phyloP scores from a whole-genome alignment of 2,113 vertebrate genomes.

The Fulmarus glacialis region DNA sequence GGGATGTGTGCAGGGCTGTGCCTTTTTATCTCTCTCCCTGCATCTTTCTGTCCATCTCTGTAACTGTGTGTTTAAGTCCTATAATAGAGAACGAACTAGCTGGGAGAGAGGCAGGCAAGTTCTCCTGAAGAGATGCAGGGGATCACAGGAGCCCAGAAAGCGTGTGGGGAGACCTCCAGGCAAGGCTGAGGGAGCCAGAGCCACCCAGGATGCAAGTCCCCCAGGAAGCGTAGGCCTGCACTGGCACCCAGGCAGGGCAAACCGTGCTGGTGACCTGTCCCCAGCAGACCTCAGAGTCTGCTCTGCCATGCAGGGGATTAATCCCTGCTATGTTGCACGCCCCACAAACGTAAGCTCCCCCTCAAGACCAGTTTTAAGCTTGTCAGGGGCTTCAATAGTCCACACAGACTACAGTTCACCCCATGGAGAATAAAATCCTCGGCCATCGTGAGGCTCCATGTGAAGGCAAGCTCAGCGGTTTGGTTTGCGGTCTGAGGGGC shows the following conservation, averaged over 20 bases:
- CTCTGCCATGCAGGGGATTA: not conserved
- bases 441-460: accelerated
- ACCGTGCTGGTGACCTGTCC: not conserved
- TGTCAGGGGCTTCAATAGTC: not conserved
- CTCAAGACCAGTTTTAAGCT: not conserved
- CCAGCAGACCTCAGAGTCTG: not conserved
- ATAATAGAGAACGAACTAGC: not conserved
- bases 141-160: not conserved
- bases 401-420: not conserved
- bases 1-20: not conserved
- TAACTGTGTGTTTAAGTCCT: not conserved
- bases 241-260: not conserved
- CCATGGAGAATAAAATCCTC: not conserved
- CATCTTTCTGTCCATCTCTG: not conserved
- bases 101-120: not conserved
- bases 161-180: not conserved
- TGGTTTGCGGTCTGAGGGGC: not conserved
- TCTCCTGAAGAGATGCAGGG: not conserved
- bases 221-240: not conserved
- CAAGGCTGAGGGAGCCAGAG: not conserved
- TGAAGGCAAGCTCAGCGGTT: not conserved
- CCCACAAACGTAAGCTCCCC: not conserved
- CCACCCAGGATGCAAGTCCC: not conserved
- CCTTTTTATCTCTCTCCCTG: not conserved
- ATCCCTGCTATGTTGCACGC: not conserved